Evolutionary conservation across 1,140 invertebrate genomes (phyloP).

Genomic region (Pseudomyrmex flavicornis): DNA sequence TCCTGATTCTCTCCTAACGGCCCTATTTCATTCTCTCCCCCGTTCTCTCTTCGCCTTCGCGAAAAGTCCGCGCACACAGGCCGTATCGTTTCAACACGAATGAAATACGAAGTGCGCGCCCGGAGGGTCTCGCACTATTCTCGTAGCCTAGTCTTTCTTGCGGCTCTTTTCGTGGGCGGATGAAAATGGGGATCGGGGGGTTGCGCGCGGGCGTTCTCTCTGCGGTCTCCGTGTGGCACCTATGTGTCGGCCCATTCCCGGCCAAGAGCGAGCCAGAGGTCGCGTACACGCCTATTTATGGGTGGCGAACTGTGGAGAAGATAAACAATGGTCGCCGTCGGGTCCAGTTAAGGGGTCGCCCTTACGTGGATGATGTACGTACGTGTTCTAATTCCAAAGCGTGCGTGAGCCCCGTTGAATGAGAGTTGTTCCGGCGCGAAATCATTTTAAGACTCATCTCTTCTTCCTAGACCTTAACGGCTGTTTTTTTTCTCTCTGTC

Average conservation of each 20-base stretch:
- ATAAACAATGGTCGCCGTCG: constrained; percentile 68
- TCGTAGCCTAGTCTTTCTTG: neutral
- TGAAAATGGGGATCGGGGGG: constrained; percentile 29
- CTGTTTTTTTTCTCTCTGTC: neutral
- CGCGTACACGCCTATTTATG: constrained; percentile 65
- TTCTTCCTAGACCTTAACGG: neutral
- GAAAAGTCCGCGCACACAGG: constrained; percentile 3
- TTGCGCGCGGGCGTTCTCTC: constrained; percentile 27
- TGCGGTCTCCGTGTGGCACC: constrained; percentile 47
- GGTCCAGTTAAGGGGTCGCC: constrained; percentile 51
- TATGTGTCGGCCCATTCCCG: constrained; percentile 27
- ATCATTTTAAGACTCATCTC: constrained; percentile 6
- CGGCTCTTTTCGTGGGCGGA: constrained; percentile 45
- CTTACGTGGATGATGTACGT: constrained; percentile 21
- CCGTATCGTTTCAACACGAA: constrained; percentile 33
- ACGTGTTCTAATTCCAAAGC: constrained; percentile 10
- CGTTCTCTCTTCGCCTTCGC: neutral
- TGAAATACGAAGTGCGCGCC: constrained; percentile 55
- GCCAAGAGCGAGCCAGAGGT: constrained; percentile 36
- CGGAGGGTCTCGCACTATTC: neutral
- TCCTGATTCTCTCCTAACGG: constrained; percentile 33
- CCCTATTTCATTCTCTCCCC: constrained; percentile 39
- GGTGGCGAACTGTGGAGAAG: constrained; percentile 52
- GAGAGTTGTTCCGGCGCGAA: neutral
- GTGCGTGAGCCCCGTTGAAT: constrained; percentile 5